Base-by-base conservation (phyloP, 2,113 vertebrate genomes). In the Bubalus kerabau region DNA sequence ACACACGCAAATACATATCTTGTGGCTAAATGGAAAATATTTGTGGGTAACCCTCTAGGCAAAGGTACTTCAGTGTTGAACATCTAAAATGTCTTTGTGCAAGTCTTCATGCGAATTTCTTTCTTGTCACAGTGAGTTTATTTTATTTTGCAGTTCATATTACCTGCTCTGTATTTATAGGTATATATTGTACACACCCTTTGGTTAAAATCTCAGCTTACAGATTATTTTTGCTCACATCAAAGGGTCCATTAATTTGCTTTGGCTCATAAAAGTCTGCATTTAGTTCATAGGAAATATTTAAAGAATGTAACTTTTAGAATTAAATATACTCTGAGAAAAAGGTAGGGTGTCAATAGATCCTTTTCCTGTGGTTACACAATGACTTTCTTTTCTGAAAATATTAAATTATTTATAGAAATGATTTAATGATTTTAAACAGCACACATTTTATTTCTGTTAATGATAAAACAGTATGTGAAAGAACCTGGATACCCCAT, bases 301-400 rank as follows among this genome's bases (percentile, higher is more conserved):
- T 95, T 98, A 96, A 83, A 96, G 96, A 98, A 98, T 98, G 96
- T 87, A 96, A 40, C 97, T 15, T 71, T 98, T 98, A 59, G 87
- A 95, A 97, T 96, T 97, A 97, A 98, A 97, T 13, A 15, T 97
- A 78, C 90, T 97, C 48, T 43, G 89, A 96, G 80, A 97, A 88
- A 98, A 99, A 98, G 83, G 78, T 80, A 87, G 36, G 95, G 76
- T 98, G 96, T 98, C 98, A 98, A 95, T 95, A 98, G 96, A 96
- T 78, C 94, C 88, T 59, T 92, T 30, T 97, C 93, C 57, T 71
- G 32, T 88, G n/a, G 94, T 80, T 97, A 97, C 30, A 98, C 81
- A 91, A 98, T 84, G 86, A 36, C 83, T 98, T 98, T 98, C 90
- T 98, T 52, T 98, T 87, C 95, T 97, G 80, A 95, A 97, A 92